Percentiles rank a stretch among this genome's conserved stretches.
Conservation (phyloP, 2,888 invertebrate genomes). For the Spisula subtruncata region DNA sequence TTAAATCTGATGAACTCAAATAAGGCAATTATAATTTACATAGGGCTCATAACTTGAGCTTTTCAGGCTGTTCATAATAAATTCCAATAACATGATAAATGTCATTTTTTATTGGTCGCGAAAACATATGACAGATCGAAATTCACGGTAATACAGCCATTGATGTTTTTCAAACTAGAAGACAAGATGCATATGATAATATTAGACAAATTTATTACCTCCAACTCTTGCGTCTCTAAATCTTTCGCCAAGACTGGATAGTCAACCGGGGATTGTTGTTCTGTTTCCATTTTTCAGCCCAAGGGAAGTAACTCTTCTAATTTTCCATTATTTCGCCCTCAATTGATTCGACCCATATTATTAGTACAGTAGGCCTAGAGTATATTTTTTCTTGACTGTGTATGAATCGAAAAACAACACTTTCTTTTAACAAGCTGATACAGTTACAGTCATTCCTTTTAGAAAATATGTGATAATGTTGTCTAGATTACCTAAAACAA, state of each 20-base stretch:
- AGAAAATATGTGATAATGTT: no score
- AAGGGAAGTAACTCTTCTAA: background rate
- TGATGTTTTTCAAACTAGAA: background rate
- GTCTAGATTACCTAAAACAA: no score
- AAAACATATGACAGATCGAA: slow-evolving; percentile 1
- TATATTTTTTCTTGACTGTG: background rate
- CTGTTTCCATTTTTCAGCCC: slow-evolving; percentile 55
- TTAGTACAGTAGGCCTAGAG: background rate
- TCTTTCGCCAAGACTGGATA: slow-evolving; percentile 49
- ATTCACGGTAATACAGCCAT: background rate
- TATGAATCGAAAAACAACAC: background rate
- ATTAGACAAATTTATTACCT: slow-evolving; percentile 36
- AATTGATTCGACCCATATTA: background rate
- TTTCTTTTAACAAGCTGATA: no score
- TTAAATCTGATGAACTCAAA: no score
- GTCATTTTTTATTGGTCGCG: slow-evolving; percentile 19
- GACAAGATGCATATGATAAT: background rate
- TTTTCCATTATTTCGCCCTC: background rate
- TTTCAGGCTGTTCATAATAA: no score
- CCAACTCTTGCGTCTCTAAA: slow-evolving; percentile 66
- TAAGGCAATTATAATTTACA: no score
- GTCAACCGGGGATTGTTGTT: slow-evolving; percentile 45
- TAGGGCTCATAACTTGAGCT: no score
- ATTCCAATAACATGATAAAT: background rate
- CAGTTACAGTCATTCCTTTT: no score